Percentiles rank a stretch among this genome's conserved stretches.
phyloP scores from a whole-genome alignment of 2,888 invertebrate genomes.

The Hemistola chrysoprasaria region DNA sequence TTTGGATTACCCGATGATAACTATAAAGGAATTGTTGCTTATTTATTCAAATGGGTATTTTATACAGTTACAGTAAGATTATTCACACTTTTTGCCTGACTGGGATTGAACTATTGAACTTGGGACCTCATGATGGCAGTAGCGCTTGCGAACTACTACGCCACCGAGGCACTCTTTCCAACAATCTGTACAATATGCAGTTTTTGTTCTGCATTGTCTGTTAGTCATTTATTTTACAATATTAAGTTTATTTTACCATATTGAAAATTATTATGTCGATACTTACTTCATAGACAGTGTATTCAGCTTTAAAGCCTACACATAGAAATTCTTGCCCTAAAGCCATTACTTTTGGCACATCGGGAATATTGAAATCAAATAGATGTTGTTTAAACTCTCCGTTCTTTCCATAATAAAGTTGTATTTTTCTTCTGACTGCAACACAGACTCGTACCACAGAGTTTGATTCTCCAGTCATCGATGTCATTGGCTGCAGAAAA shows the following conservation, averaged over 20 bases:
- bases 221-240: too few relatives aligned
- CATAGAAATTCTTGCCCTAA: constrained; percentile 94
- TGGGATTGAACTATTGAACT: too few relatives aligned
- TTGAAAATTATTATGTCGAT: too few relatives aligned
- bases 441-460: constrained; percentile 93
- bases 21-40: constrained; percentile 44
- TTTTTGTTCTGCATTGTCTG: too few relatives aligned
- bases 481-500: constrained; percentile 59
- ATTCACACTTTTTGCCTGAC: too few relatives aligned
- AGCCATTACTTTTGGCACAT: constrained; percentile 89
- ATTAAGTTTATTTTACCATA: too few relatives aligned
- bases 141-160: too few relatives aligned
- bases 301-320: constrained; percentile 93
- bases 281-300: constrained; percentile 88
- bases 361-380: constrained; percentile 89
- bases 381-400: constrained; percentile 88
- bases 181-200: too few relatives aligned
- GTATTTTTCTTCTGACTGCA: constrained; percentile 91
- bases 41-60: too few relatives aligned
- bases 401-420: constrained; percentile 94
- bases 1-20: constrained; percentile 84
- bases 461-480: constrained; percentile 86
- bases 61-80: too few relatives aligned
- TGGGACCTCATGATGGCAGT: too few relatives aligned
- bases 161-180: too few relatives aligned